Base-by-base conservation (phyloP, 2,113 vertebrate species). In the Entelurus aequoreus region DNA sequence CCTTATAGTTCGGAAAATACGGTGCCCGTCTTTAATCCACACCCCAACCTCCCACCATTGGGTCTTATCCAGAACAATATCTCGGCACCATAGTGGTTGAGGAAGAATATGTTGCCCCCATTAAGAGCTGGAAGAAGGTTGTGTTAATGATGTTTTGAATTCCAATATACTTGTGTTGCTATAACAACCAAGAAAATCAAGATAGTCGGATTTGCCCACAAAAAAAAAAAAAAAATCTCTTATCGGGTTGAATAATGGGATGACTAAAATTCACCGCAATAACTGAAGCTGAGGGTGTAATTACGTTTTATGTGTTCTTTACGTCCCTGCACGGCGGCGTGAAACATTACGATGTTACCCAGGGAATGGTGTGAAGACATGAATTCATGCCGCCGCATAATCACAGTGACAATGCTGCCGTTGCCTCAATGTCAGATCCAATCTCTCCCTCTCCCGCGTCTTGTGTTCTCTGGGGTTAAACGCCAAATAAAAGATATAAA, bases 141-240 rank as follows among this genome's bases (percentile, higher is more conserved):
- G 61, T 82, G 68, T 68, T 88, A 82, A 84, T 86, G 71, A 77
- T 76, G 77, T 83, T 86, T 81, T 83, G 82, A 77, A 85, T 86
- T 69, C 35, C 60, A 76, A 72, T 70, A 80, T 76, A 65, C 64
- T 71, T 70, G 72, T 78, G 72, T 79, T 84, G 65, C 72, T 75
- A 63, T 72, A 71, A 76, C 48, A 48, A 78, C 76, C 60, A 64
- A 53, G 62, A 63, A 66, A 79, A 81, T 81, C 72, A 80, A 81
- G 72, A 79, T 83, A 68, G 63, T 76, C 74, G 59, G 66, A 76
- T 78, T 74, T 72, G 63, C 62, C 68, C 52, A 63, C 16, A 11
- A 61, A 63, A 64, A 65, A 69, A 40, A 69, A 40, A 42, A 64
- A 19, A 19, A 19, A 69, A 57, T 63, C 48, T 72, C 63, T 83